A percentile compares a stretch with the other conserved stretches of the same genome.
These are phyloP conservation scores for Malacosoma neustria DNA, from an alignment of 2,888 invertebrate genomes.

Conservation along the genomic window DNA sequence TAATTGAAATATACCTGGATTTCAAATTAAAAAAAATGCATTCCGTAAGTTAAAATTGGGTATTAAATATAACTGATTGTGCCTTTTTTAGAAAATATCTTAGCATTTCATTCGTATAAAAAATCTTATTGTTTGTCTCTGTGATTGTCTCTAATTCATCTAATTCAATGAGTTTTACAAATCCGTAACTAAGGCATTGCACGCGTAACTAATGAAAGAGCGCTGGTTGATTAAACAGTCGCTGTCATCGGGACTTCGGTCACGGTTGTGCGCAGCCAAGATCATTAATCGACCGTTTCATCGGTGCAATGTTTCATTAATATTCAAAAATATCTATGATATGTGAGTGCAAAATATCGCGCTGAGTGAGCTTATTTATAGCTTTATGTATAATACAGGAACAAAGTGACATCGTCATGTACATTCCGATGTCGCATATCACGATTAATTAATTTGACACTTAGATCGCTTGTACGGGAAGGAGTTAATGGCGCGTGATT, in stretches of 20 bases:
- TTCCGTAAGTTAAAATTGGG: no score
- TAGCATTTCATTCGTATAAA: no score
- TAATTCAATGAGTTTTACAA: no score
- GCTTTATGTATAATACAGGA: conserved; percentile 7
- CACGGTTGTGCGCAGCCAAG: conserved; percentile 39
- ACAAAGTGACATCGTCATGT: not conserved
- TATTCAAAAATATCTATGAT: conserved; percentile 42
- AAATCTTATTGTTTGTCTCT: no score
- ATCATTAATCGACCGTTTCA: conserved; percentile 64
- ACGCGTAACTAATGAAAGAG: conserved; percentile 61
- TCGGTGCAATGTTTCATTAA: conserved; percentile 58
- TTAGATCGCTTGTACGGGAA: not conserved
- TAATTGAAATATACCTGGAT: no score
- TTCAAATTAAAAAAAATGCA: no score
- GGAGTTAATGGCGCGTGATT: not conserved
- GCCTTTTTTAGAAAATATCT: no score
- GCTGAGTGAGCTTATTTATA: conserved; percentile 7
- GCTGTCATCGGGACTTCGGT: conserved; percentile 47
- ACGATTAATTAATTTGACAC: not conserved
- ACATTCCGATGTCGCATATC: not conserved
- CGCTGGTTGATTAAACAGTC: conserved; percentile 51
- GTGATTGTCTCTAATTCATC: no score
- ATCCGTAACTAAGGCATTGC: conserved; percentile 11
- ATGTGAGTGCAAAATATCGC: conserved; percentile 9
- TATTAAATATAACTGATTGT: no score